These are phyloP conservation scores for Xenopus laevis DNA, from an alignment of 2,113 vertebrate species.

Conservation along the genomic window DNA sequence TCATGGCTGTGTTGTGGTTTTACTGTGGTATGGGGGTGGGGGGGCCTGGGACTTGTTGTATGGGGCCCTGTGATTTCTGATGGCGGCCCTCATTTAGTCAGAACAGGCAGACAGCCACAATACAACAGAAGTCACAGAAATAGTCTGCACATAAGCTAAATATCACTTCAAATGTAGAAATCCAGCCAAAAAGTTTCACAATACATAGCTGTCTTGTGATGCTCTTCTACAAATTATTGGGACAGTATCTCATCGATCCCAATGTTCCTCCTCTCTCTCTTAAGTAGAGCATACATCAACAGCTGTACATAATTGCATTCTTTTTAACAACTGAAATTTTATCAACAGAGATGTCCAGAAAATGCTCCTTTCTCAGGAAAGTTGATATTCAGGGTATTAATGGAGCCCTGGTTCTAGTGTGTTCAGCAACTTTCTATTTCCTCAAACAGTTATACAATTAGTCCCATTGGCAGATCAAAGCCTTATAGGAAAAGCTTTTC, in stretches of 20 bases:
- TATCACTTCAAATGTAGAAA: neutral
- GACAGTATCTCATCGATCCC: neutral
- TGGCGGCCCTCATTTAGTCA: too few species aligned
- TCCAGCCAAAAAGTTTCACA: neutral
- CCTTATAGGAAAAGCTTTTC: neutral
- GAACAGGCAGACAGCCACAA: too few species aligned
- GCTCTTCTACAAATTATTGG: neutral
- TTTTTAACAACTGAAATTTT: too few species aligned
- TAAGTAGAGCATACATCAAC: neutral
- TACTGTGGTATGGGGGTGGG: too few species aligned
- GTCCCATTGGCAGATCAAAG: constrained; percentile 18
- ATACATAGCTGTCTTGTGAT: neutral
- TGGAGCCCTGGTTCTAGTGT: too few species aligned
- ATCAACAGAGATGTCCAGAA: too few species aligned
- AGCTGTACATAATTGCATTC: neutral
- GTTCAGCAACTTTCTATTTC: neutral
- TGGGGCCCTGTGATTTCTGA: too few species aligned
- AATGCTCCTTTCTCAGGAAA: too few species aligned
- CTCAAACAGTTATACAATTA: constrained; percentile 14
- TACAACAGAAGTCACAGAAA: too few species aligned
- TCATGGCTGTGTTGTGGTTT: too few species aligned
- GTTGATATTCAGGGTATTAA: too few species aligned
- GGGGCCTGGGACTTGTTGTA: too few species aligned
- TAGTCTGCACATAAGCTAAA: neutral
- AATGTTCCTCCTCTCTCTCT: neutral